Conservation (phyloP, 64 coral and sea anemone genomes). For the Pocillopora damicornis region DNA sequence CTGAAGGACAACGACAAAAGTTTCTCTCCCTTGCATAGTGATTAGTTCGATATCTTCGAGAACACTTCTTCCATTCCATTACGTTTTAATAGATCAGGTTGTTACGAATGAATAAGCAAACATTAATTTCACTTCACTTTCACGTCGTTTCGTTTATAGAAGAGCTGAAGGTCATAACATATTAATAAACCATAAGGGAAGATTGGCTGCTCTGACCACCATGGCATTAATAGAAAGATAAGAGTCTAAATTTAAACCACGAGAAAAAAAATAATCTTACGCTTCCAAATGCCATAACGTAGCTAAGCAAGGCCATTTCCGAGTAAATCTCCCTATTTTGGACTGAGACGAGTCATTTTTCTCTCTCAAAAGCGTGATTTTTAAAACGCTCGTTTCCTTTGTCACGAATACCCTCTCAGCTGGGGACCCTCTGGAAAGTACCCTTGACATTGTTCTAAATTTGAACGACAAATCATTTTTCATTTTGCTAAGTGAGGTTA, state of each 20-base stretch:
- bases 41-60: neutral
- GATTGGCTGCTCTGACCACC: neutral
- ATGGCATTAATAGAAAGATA: neutral
- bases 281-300: neutral
- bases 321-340: too few relatives aligned
- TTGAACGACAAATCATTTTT: too few relatives aligned
- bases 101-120: too few relatives aligned
- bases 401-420: too few relatives aligned
- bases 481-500: too few relatives aligned
- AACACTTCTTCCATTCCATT: neutral
- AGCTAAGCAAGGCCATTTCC: neutral
- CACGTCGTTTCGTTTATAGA: neutral
- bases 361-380: too few relatives aligned
- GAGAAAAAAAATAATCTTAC: neutral
- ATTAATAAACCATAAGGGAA: neutral
- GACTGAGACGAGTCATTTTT: too few relatives aligned
- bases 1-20: neutral
- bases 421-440: too few relatives aligned
- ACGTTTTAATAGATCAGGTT: neutral
- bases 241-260: neutral
- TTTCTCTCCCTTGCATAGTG: neutral
- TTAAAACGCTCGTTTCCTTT: too few relatives aligned
- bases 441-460: too few relatives aligned
- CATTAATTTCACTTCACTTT: neutral
- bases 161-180: neutral